Evolutionary conservation across 1,140 invertebrate genomes (phyloP).

Genomic region (Rhynchophorus ferrugineus): DNA sequence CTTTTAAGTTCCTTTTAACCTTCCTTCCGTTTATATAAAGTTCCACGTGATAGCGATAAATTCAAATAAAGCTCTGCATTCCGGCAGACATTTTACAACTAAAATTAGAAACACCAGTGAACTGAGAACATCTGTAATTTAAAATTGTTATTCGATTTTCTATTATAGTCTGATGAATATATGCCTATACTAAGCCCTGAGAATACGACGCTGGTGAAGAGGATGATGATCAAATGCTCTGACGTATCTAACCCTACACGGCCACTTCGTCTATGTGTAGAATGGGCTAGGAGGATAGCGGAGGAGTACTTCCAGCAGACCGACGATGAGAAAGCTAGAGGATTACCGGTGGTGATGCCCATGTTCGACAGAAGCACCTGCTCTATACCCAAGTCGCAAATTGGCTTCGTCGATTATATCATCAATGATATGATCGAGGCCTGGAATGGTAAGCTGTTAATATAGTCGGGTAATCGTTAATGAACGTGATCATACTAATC

Average conservation of each 20-base stretch:
- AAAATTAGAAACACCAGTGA: too few species aligned
- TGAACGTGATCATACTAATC: not conserved
- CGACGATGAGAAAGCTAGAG: constrained; percentile 80
- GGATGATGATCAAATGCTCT: constrained; percentile 96
- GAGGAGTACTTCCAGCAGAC: constrained; percentile 94
- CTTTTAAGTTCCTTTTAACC: too few species aligned
- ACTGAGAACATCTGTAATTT: too few species aligned
- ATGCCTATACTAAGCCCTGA: constrained; percentile 48
- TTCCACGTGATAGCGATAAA: too few species aligned
- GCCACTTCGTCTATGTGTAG: constrained; percentile 73
- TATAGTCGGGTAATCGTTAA: not conserved
- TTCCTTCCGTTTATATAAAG: too few species aligned
- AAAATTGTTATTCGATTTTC: too few species aligned
- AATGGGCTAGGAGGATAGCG: constrained; percentile 83
- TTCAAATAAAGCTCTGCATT: too few species aligned
- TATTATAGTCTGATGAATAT: constrained; percentile 20
- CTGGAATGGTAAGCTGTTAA: constrained; percentile 76
- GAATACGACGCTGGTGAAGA: constrained; percentile 74
- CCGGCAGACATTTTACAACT: too few species aligned
- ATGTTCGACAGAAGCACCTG: constrained; percentile 89
- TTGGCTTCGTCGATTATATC: constrained; percentile 94
- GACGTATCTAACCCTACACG: constrained; percentile 92
- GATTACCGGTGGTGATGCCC: constrained; percentile 91
- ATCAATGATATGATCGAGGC: constrained; percentile 95
- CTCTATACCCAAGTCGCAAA: constrained; percentile 93